phyloP scores from a whole-genome alignment of 2,113 vertebrate genomes.

The Pangasianodon gigas region DNA sequence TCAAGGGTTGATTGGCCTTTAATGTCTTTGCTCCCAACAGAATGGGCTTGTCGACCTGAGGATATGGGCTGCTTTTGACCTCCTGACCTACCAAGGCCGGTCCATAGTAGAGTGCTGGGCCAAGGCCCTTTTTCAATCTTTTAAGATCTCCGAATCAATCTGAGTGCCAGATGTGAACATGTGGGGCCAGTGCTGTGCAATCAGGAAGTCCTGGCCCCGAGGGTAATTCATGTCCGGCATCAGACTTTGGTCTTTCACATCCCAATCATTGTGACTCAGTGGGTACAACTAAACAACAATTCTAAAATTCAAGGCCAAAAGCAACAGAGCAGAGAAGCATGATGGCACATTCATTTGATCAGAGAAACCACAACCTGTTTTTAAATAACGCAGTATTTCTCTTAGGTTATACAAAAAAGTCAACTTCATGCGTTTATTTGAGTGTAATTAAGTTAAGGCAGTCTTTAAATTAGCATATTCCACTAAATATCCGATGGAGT shows the following conservation, averaged over 20 bases:
- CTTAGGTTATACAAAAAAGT: background rate
- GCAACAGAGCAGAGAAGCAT: background rate
- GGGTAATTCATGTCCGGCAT: constrained; percentile 67
- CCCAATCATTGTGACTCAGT: constrained; percentile 26
- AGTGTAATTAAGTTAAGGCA: background rate
- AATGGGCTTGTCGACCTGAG: constrained; percentile 65
- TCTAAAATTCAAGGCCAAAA: constrained; percentile 9
- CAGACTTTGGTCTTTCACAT: constrained; percentile 36
- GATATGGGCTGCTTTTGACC: constrained; percentile 61
- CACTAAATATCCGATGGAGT: background rate
- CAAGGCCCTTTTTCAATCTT: constrained; percentile 69
- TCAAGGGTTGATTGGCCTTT: constrained; percentile 67
- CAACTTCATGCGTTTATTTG: background rate
- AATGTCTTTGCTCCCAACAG: constrained; percentile 63
- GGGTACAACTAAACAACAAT: constrained; percentile 18
- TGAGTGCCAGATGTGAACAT: constrained; percentile 62
- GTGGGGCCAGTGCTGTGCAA: constrained; percentile 61
- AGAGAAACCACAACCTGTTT: background rate
- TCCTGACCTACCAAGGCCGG: constrained; percentile 59
- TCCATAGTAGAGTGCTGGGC: constrained; percentile 59
- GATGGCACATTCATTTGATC: background rate
- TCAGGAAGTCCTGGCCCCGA: constrained; percentile 65
- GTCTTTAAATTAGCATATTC: background rate
- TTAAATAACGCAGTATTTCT: background rate
- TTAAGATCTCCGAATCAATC: constrained; percentile 73